These are phyloP conservation scores for Aelia acuminata DNA, from an alignment of 2,888 invertebrate genomes.

Conservation along the genomic window DNA sequence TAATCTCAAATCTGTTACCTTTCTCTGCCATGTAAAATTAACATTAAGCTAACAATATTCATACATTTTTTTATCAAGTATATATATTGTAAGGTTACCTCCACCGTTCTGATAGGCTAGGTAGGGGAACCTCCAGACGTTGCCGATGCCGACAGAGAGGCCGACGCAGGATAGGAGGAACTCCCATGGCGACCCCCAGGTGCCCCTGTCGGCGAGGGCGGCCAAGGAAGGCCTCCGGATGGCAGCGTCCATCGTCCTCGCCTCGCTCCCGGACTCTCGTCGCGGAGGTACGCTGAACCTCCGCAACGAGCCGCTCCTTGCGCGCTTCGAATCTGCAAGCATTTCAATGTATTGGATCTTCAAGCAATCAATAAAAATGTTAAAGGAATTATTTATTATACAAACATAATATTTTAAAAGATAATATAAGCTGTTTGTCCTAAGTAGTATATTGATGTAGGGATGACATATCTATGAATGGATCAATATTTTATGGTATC, in stretches of 20 bases:
- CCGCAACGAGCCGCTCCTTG: conserved; percentile 63
- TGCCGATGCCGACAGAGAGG: conserved; percentile 88
- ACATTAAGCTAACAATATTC: no score
- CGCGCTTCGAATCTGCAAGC: conserved; percentile 62
- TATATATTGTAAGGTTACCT: conserved; percentile 76
- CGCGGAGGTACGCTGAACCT: conserved; percentile 68
- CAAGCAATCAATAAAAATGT: no score
- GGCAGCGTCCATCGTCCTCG: conserved; percentile 67
- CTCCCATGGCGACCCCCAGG: conserved; percentile 73
- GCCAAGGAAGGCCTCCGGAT: conserved; percentile 68
- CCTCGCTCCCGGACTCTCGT: conserved; percentile 67
- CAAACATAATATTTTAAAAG: no score
- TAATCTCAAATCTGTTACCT: no score
- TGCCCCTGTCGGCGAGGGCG: conserved; percentile 68
- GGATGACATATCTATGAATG: no score
- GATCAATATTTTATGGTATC: no score
- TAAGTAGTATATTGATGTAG: no score
- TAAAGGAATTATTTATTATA: no score
- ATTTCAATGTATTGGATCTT: background rate
- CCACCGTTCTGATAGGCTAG: conserved; percentile 89
- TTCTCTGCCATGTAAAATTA: no score
- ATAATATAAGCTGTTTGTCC: no score
- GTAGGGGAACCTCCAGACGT: conserved; percentile 90
- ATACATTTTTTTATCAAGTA: no score
- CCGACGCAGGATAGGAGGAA: conserved; percentile 86